A percentile compares a stretch with the other conserved stretches of the same genome.
Conservation (phyloP, 2,888 invertebrate species). For the Crossocerus cetratus region DNA sequence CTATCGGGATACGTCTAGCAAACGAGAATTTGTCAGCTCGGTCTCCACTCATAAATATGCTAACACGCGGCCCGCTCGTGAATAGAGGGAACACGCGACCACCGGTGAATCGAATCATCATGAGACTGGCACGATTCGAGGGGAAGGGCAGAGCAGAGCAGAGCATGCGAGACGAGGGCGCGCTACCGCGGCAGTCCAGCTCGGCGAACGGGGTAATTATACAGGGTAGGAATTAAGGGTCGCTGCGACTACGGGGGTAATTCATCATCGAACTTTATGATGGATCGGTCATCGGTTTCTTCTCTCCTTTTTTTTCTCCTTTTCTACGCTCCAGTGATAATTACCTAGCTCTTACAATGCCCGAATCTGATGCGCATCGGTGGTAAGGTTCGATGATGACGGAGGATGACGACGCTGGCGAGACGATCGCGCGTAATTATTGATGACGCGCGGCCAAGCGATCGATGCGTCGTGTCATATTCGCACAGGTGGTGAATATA, state of each 20-base stretch:
- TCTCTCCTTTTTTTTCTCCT: too few species aligned
- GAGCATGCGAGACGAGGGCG: too few species aligned
- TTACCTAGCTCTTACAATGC: conserved; percentile 5
- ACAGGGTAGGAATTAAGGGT: not conserved
- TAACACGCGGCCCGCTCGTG: too few species aligned
- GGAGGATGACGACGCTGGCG: not conserved
- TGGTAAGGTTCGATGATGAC: conserved; percentile 9
- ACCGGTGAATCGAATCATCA: too few species aligned
- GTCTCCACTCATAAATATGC: too few species aligned
- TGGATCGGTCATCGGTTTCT: conserved; percentile 11
- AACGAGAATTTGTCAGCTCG: too few species aligned
- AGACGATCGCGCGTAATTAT: too few species aligned
- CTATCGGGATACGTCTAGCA: too few species aligned
- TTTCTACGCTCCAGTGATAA: not conserved
- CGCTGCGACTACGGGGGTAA: not conserved
- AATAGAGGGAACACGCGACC: too few species aligned
- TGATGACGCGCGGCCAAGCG: not conserved
- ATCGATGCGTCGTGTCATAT: conserved; percentile 6
- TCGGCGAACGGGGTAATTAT: not conserved
- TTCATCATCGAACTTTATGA: conserved; percentile 7
- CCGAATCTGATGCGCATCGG: not conserved
- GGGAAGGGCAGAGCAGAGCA: too few species aligned
- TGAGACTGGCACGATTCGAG: too few species aligned
- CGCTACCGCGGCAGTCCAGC: too few species aligned
- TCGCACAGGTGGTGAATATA: conserved; percentile 1